Evolutionary conservation across 2,888 invertebrate genomes (phyloP), one percentile per base, ranked within the genome.

Genomic region (Mystacides longicornis): DNA sequence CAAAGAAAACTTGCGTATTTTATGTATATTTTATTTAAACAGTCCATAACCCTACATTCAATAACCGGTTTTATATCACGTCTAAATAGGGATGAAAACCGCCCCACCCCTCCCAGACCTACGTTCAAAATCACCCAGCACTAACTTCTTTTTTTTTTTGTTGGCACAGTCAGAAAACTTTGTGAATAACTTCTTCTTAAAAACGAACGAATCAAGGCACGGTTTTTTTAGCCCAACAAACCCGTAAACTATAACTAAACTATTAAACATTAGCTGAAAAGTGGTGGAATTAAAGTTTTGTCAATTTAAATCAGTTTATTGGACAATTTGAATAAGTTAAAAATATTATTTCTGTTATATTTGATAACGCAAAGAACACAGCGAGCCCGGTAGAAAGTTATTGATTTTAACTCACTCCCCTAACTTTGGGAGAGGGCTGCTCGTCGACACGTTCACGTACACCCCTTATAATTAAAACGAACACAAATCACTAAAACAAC

Each of bases 371-470:
- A 51, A 59, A 59, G 55, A 57, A 59, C 55, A 27, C 53, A 51
- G 50, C 54, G 57, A 54, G 57, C 61, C 56, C 61, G 61, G 59
- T 51, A 76, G 76, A 77, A 74, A 77, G 75, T 77, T 77, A 77
- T 77, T 77, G 77, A 77, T 77, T 77, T 77, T 77, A n/a, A 75
- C 71, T 72, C 70, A 70, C 71, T 69, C 72, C 71, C 73, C 72
- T 53, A 43, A 75, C 76, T 74, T 72, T 67, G 74, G 68, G 71
- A 71, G 68, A 71, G 71, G 71, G 70, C 71, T 73, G 66, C 71
- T 73, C 74, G 72, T 70, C 67, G 70, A 67, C 63, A 65, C 67
- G 68, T 70, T 20, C n/a, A 21, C 11, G 31, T 46, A 31, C n/a
- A 16, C 14, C 37, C 14, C 4, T 3, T 14, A 7, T 37, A 37